Evolutionary conservation across 2,113 vertebrate genomes (phyloP).

Genomic region (Paedocypris sp.): DNA sequence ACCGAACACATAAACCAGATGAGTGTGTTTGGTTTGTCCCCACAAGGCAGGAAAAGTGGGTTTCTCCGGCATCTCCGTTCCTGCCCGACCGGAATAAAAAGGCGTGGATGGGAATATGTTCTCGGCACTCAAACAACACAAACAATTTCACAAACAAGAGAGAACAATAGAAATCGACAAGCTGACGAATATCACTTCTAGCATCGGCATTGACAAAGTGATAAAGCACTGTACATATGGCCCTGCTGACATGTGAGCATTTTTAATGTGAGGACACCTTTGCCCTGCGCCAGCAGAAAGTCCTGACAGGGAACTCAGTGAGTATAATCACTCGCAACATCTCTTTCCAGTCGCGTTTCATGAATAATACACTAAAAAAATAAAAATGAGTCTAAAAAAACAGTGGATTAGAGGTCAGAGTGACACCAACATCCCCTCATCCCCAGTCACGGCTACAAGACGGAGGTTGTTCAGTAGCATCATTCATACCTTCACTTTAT

Average conservation of each 20-base stretch:
- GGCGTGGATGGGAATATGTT: neutral
- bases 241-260: constrained; percentile 31
- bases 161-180: constrained; percentile 29
- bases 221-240: constrained; percentile 37
- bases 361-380: constrained; percentile 5
- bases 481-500: too few species aligned
- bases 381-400: constrained; percentile 9
- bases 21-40: neutral
- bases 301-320: constrained; percentile 25
- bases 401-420: neutral
- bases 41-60: neutral
- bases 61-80: neutral
- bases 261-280: constrained; percentile 36
- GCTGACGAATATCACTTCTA: constrained; percentile 28
- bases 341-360: neutral
- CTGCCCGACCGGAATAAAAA: constrained; percentile 4
- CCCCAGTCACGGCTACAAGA: too few species aligned
- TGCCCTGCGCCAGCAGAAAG: constrained; percentile 22
- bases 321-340: constrained; percentile 29
- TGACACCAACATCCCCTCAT: too few species aligned
- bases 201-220: constrained; percentile 30
- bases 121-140: neutral
- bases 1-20: neutral
- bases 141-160: neutral
- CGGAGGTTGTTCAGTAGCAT: too few species aligned